Evolutionary conservation across 2,797 vertebrate genomes (phyloP).

Genomic region (Periparus ater): DNA sequence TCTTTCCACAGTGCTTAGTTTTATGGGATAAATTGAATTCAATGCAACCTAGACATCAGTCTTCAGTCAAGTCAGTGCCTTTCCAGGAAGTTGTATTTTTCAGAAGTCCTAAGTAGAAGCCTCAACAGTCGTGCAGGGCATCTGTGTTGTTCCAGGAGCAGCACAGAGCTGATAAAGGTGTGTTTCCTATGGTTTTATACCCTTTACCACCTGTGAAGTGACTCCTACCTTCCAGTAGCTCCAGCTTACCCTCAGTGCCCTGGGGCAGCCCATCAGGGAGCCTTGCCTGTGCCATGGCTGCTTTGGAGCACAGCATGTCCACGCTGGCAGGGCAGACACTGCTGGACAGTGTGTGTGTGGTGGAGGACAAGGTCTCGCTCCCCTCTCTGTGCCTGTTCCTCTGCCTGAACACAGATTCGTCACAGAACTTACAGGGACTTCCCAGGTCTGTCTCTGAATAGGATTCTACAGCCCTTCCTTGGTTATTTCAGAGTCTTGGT

Average conservation of each 20-base stretch:
- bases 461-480: neutral
- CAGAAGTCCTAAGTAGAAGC: neutral
- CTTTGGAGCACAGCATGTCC: neutral
- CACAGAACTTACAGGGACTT: neutral
- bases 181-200: neutral
- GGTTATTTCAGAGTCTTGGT: neutral
- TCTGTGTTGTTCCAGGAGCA: neutral
- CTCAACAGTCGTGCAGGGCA: neutral
- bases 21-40: neutral
- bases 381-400: neutral
- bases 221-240: neutral
- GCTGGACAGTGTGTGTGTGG: accelerated
- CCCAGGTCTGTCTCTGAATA: neutral
- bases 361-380: neutral
- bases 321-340: too few relatives aligned
- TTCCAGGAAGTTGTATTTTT: neutral
- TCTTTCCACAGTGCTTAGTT: neutral
- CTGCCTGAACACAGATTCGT: neutral
- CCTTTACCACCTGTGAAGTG: neutral
- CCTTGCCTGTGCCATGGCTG: neutral
- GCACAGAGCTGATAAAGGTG: neutral
- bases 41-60: neutral
- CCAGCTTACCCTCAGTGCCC: neutral
- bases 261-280: neutral
- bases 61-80: neutral